Evolutionary conservation across 1,140 invertebrate species (phyloP).

Genomic region (Aradophagus sp.): DNA sequence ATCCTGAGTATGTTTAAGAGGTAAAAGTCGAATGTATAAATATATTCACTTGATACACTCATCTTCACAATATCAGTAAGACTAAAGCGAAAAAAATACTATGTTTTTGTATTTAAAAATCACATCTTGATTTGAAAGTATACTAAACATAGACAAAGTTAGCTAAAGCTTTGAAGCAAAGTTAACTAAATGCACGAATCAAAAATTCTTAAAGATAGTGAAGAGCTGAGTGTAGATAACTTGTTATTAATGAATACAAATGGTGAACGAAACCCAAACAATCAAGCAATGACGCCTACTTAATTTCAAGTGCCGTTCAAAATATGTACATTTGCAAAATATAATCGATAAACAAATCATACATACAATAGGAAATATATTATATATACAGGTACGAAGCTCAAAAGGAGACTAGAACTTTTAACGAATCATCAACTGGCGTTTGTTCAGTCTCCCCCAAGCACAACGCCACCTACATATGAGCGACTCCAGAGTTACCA

Average conservation of each 20-base stretch:
- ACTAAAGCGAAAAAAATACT: too few species aligned
- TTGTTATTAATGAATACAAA: conserved; percentile 4
- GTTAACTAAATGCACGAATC: too few species aligned
- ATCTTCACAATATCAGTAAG: too few species aligned
- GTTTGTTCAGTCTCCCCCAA: background rate
- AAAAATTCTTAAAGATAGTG: background rate
- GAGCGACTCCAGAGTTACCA: too few species aligned
- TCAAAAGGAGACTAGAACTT: conserved; percentile 10
- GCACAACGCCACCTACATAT: background rate
- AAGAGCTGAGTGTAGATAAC: background rate
- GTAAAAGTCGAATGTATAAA: too few species aligned
- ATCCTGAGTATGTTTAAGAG: too few species aligned
- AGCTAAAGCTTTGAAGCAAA: too few species aligned
- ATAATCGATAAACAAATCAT: conserved; percentile 13
- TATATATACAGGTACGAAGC: conserved; percentile 17
- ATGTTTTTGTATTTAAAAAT: too few species aligned
- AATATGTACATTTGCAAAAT: conserved; percentile 39
- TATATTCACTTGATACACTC: too few species aligned
- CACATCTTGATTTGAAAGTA: too few species aligned
- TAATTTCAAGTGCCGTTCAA: conserved; percentile 29
- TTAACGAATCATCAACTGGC: conserved; percentile 2
- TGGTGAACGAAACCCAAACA: conserved; percentile 37
- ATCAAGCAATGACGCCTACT: conserved; percentile 34
- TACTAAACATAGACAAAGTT: too few species aligned
- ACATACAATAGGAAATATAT: conserved; percentile 27